phyloP scores from a whole-genome alignment of 2,888 invertebrate species.

The Drosophila differens region DNA sequence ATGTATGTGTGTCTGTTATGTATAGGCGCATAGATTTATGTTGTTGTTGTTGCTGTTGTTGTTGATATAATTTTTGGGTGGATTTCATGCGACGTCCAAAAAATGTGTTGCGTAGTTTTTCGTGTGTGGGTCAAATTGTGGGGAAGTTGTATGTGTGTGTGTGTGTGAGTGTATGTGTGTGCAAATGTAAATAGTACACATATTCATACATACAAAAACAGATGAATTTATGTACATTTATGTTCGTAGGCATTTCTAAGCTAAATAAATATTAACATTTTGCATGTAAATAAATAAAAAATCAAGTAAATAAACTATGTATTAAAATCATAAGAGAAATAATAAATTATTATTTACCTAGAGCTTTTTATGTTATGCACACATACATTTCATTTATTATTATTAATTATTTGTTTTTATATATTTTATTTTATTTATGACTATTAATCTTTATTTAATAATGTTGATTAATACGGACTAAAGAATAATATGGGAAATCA shows the following conservation, averaged over 20 bases:
- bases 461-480: neutral
- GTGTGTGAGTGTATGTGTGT: neutral
- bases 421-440: neutral
- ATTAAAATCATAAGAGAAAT: neutral
- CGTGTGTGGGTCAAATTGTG: constrained; percentile 20
- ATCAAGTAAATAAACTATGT: neutral
- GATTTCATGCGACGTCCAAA: constrained; percentile 51
- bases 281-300: neutral
- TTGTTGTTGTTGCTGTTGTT: constrained; percentile 39
- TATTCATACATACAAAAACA: neutral
- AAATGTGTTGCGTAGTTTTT: constrained; percentile 50
- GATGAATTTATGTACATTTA: neutral
- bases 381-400: neutral
- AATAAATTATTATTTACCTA: neutral
- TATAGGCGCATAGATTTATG: constrained; percentile 55
- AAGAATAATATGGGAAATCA: too few species aligned
- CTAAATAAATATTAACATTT: neutral
- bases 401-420: neutral
- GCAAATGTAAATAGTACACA: neutral
- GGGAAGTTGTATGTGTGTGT: constrained; percentile 1
- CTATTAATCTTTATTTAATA: neutral
- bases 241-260: neutral
- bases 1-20: constrained; percentile 8
- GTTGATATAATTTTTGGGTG: constrained; percentile 55
- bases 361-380: neutral